These are phyloP conservation scores for Magallana ariakensis DNA, from an alignment of 1,140 invertebrate species.

Conservation along the genomic window DNA sequence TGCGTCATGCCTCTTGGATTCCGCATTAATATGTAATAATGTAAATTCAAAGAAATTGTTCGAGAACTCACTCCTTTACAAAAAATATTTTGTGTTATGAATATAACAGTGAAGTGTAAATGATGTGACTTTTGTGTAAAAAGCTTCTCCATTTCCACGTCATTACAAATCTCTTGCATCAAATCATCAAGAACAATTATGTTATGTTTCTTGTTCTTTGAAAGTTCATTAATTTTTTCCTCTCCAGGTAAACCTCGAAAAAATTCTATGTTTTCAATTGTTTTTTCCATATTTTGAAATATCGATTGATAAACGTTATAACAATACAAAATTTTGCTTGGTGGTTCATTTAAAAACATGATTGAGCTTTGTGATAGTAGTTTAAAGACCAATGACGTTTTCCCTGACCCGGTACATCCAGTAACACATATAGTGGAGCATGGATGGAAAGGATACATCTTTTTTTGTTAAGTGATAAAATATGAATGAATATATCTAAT, in stretches of 20 bases:
- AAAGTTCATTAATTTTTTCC: not conserved
- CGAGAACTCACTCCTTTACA: too few relatives aligned
- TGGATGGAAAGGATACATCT: not conserved
- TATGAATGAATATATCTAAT: not conserved
- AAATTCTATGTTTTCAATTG: not conserved
- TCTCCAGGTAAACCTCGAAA: conserved; percentile 18
- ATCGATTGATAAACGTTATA: conserved; percentile 13
- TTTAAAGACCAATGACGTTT: conserved; percentile 8
- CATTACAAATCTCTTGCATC: too few relatives aligned
- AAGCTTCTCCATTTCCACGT: too few relatives aligned
- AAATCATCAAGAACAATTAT: conserved; percentile 39
- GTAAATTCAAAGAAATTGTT: too few relatives aligned
- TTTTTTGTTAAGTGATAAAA: not conserved
- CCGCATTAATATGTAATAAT: too few relatives aligned
- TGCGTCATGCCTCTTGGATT: too few relatives aligned
- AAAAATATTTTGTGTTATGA: too few relatives aligned
- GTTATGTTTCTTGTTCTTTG: not conserved
- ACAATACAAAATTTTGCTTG: conserved; percentile 14
- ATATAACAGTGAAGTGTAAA: too few relatives aligned
- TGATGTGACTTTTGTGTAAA: too few relatives aligned
- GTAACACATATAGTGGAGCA: not conserved
- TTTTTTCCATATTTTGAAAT: conserved; percentile 6
- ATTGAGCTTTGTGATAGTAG: not conserved
- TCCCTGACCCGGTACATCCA: conserved; percentile 45
- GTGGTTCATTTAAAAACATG: not conserved